phyloP scores from a whole-genome alignment of 2,113 vertebrate species.

The Propithecus coquereli region DNA sequence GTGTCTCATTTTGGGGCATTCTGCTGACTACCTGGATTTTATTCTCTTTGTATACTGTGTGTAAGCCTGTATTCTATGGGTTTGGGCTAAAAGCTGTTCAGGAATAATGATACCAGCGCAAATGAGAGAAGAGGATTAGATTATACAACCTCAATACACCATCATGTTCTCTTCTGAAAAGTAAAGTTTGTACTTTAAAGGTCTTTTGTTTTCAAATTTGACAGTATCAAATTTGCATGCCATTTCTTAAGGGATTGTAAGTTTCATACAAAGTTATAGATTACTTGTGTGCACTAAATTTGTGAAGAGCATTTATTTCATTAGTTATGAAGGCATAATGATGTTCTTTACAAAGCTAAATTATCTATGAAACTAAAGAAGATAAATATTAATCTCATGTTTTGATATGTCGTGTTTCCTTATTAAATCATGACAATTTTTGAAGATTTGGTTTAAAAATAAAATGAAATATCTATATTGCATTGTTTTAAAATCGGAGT shows the following conservation, averaged over 20 bases:
- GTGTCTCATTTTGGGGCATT: background rate
- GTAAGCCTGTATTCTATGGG: background rate
- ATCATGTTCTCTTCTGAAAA: background rate
- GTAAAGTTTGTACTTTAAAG: background rate
- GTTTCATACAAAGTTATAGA: background rate
- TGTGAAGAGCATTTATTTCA: background rate
- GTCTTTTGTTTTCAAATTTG: constrained; percentile 15
- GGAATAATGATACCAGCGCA: background rate
- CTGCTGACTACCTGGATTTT: background rate
- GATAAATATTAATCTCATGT: background rate
- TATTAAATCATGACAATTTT: constrained; percentile 23
- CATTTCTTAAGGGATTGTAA: background rate
- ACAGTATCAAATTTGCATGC: background rate
- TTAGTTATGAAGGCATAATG: background rate
- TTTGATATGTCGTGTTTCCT: background rate
- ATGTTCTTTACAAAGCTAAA: background rate
- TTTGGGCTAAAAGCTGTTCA: background rate
- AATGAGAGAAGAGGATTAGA: constrained; percentile 36
- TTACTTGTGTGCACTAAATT: background rate
- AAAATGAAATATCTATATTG: constrained; percentile 10
- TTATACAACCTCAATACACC: background rate
- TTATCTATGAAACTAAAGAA: background rate
- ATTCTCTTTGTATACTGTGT: background rate
- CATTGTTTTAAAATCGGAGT: background rate
- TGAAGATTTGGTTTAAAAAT: constrained; percentile 42